Percentiles rank a stretch among this genome's conserved stretches.
Evolutionary conservation across 2,888 invertebrate genomes (phyloP).

Genomic region (Drosophila cognata): DNA sequence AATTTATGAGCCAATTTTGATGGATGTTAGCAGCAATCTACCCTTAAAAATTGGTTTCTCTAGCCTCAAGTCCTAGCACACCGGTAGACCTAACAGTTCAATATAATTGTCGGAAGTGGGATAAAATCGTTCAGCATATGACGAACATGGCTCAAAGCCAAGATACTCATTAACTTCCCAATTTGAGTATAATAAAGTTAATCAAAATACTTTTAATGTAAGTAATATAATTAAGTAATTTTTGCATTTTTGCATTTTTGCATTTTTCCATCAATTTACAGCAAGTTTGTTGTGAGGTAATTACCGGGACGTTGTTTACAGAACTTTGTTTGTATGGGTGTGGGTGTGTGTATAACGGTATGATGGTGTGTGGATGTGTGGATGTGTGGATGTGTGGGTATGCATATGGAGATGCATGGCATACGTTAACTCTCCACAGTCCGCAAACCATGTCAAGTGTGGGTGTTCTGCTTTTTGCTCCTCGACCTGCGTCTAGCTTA

Average conservation of each 20-base stretch:
- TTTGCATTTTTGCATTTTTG: slow-evolving; percentile 55
- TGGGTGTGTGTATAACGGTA: neutral
- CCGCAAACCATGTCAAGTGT: slow-evolving; percentile 64
- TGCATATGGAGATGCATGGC: slow-evolving; percentile 31
- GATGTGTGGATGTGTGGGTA: slow-evolving; percentile 10
- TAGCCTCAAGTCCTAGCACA: neutral
- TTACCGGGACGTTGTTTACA: slow-evolving; percentile 39
- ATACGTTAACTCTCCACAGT: slow-evolving; percentile 41
- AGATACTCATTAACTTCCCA: neutral
- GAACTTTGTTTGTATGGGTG: neutral
- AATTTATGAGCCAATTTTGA: neutral
- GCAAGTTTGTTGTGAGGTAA: slow-evolving; percentile 30
- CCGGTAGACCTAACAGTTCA: neutral
- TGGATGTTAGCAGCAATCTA: neutral
- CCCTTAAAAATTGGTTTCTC: neutral
- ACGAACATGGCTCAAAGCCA: neutral
- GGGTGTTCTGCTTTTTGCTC: slow-evolving; percentile 37
- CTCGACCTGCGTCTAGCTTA: slow-evolving; percentile 57
- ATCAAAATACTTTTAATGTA: neutral
- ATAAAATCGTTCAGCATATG: no score
- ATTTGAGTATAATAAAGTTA: neutral
- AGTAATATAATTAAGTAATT: slow-evolving; percentile 42
- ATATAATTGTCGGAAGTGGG: neutral
- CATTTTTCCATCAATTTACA: slow-evolving; percentile 53
- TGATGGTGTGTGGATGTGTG: neutral